Conservation (phyloP, 1,140 invertebrate genomes). For the Tetragonula clypearis region DNA sequence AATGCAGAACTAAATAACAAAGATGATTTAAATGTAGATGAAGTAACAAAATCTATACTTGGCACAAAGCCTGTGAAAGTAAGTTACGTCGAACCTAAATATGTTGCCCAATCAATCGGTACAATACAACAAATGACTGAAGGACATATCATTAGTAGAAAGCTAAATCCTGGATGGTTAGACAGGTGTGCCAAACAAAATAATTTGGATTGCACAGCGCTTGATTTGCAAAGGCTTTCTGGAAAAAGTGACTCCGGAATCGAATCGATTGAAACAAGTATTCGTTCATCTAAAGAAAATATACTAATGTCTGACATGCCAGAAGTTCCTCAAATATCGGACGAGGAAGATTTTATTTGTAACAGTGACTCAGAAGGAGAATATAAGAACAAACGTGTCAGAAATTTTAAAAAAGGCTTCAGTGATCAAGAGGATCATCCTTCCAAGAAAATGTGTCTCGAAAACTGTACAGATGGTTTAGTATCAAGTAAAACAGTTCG, state of each 20-base stretch:
- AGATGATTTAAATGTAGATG: conserved; percentile 30
- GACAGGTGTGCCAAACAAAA: conserved; percentile 76
- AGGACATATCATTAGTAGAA: conserved; percentile 67
- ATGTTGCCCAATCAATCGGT: conserved; percentile 72
- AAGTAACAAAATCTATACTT: conserved; percentile 54
- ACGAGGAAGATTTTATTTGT: conserved; percentile 84
- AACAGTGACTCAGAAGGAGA: conserved; percentile 86
- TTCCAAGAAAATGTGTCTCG: conserved; percentile 58
- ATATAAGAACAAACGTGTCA: conserved; percentile 71
- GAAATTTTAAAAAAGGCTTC: conserved; percentile 69
- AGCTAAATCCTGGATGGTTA: conserved; percentile 83
- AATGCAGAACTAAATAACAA: background rate
- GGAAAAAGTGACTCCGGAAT: conserved; percentile 71
- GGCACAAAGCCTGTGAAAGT: conserved; percentile 69
- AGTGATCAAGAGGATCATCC: conserved; percentile 50
- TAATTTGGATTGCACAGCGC: conserved; percentile 42
- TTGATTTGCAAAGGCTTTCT: conserved; percentile 62
- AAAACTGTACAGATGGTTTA: background rate
- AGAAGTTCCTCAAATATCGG: conserved; percentile 52
- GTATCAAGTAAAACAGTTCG: background rate
- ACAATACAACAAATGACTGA: conserved; percentile 76
- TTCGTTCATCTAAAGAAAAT: conserved; percentile 53
- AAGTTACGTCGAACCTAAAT: conserved; percentile 59
- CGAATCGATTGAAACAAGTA: conserved; percentile 69
- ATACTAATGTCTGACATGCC: background rate